Conservation (phyloP, 2,113 vertebrate genomes). For the Chionomys nivalis region DNA sequence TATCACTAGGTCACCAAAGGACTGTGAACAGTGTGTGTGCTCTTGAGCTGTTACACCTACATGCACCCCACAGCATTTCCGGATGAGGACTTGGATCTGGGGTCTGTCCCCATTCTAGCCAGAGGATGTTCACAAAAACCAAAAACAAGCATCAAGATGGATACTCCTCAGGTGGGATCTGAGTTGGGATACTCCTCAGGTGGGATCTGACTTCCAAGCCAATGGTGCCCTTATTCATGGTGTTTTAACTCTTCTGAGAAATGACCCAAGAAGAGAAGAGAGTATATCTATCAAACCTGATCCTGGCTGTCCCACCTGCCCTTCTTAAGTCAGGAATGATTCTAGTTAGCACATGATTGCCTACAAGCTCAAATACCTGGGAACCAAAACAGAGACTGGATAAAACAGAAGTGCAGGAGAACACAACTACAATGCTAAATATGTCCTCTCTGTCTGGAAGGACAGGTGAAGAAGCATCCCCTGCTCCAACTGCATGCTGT, state of each 20-base stretch:
- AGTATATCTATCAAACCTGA: rapidly evolving
- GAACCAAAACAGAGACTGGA: neutral
- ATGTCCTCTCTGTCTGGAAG: neutral
- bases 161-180: neutral
- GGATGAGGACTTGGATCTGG: no score
- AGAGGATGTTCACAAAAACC: neutral
- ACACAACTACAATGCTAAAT: rapidly evolving
- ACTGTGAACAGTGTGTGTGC: neutral
- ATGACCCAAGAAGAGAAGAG: neutral
- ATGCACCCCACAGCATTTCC: neutral
- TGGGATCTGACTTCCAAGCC: neutral
- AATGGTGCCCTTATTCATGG: rapidly evolving
- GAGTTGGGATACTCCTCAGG: no score
- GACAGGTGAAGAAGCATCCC: rapidly evolving
- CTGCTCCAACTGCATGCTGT: rapidly evolving
- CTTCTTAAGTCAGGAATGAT: neutral
- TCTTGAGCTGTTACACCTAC: neutral
- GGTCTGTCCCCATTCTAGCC: neutral
- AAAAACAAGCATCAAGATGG: neutral
- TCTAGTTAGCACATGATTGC: neutral
- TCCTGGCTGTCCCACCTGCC: rapidly evolving
- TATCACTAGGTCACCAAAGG: neutral
- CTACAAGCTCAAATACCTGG: neutral
- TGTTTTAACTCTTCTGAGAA: neutral
- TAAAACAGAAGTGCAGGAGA: neutral